These are phyloP conservation scores for Pygoscelis adeliae DNA, from an alignment of 2,113 vertebrate genomes.

Conservation along the genomic window DNA sequence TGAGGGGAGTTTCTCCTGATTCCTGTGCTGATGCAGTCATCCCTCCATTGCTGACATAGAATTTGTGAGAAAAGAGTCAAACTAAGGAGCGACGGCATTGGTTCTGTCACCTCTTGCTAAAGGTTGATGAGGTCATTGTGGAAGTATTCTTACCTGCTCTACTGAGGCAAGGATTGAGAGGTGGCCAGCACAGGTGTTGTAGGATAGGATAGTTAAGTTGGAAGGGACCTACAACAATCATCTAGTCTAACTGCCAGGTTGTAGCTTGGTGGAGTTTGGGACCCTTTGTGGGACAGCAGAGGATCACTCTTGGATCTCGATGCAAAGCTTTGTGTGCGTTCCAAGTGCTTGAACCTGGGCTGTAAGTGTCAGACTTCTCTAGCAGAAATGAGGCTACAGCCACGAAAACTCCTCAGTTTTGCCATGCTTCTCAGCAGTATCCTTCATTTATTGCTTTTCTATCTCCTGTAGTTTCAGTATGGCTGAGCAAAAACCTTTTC, in stretches of 20 bases:
- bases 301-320: not conserved
- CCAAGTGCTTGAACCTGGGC: not conserved
- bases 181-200: not conserved
- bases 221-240: not conserved
- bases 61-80: not conserved
- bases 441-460: not conserved
- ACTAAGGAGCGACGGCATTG: rapidly evolving
- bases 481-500: not conserved
- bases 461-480: not conserved
- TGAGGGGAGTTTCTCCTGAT: not conserved
- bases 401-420: not conserved
- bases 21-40: not conserved
- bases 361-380: not conserved
- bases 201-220: not conserved
- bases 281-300: not conserved
- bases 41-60: not conserved
- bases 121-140: not conserved
- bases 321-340: not conserved
- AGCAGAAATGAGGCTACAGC: not conserved
- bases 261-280: not conserved
- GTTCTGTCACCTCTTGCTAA: not conserved
- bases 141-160: not conserved
- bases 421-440: not conserved
- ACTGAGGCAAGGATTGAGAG: not conserved
- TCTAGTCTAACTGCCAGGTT: not conserved